A percentile compares a stretch with the other conserved stretches of the same genome.
Evolutionary conservation across 2,888 invertebrate species (phyloP).

Genomic region (Lumbricus terrestris): DNA sequence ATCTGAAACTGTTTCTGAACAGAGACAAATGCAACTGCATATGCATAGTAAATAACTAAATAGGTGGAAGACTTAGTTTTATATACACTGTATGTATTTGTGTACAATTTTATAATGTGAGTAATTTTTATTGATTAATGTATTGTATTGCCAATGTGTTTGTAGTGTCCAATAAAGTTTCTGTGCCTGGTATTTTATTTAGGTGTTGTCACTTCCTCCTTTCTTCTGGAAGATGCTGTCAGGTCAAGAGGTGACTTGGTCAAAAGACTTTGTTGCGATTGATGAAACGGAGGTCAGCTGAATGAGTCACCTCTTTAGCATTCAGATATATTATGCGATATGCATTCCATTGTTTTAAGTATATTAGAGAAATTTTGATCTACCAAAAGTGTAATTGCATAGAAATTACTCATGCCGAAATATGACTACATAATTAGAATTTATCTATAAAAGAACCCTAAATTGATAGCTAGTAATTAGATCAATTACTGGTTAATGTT

Average conservation of each 20-base stretch:
- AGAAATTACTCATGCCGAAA: background rate
- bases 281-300: conserved; percentile 53
- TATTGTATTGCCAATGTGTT: background rate
- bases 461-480: background rate
- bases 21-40: no score
- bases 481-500: background rate
- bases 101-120: no score
- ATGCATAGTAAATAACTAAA: no score
- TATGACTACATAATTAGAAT: background rate
- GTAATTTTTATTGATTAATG: background rate
- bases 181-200: background rate
- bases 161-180: background rate
- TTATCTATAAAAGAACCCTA: background rate
- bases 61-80: no score
- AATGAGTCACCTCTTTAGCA: background rate
- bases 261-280: conserved; percentile 52
- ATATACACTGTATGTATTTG: no score
- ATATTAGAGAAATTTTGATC: background rate
- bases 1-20: no score
- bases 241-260: conserved; percentile 54
- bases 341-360: background rate
- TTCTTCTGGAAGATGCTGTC: conserved; percentile 58
- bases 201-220: conserved; percentile 53
- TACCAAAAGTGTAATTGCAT: background rate
- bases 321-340: background rate